Evolutionary conservation across 2,113 vertebrate species (phyloP).

Genomic region (Lathamus discolor): DNA sequence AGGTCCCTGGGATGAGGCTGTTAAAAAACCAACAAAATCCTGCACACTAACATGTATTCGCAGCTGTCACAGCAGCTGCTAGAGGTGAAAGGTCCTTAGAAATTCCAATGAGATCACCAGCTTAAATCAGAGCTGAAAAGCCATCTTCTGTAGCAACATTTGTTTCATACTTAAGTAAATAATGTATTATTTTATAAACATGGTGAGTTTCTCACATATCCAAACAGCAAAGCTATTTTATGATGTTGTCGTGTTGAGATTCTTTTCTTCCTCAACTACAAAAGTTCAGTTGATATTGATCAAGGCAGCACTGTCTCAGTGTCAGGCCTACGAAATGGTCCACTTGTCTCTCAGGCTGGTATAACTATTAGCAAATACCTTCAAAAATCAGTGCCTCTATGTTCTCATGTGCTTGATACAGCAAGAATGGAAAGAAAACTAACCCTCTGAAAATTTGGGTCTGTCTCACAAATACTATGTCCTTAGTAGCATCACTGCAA

Average conservation of each 20-base stretch:
- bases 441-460: background rate
- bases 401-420: background rate
- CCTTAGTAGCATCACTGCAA: background rate
- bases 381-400: background rate
- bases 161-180: background rate
- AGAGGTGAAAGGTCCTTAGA: background rate
- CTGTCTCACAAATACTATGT: background rate
- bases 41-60: accelerated
- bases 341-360: background rate
- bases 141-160: background rate
- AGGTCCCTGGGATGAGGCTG: background rate
- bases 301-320: background rate
- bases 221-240: background rate
- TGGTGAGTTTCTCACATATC: background rate
- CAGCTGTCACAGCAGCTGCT: background rate
- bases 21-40: background rate
- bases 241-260: background rate
- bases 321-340: background rate
- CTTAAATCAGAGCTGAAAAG: background rate
- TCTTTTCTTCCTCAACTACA: background rate
- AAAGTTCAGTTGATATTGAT: background rate
- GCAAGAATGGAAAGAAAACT: background rate
- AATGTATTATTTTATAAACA: background rate
- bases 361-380: background rate
- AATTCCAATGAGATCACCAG: background rate